phyloP scores from a whole-genome alignment of 1,140 invertebrate species.

The Globodera rostochiensis region DNA sequence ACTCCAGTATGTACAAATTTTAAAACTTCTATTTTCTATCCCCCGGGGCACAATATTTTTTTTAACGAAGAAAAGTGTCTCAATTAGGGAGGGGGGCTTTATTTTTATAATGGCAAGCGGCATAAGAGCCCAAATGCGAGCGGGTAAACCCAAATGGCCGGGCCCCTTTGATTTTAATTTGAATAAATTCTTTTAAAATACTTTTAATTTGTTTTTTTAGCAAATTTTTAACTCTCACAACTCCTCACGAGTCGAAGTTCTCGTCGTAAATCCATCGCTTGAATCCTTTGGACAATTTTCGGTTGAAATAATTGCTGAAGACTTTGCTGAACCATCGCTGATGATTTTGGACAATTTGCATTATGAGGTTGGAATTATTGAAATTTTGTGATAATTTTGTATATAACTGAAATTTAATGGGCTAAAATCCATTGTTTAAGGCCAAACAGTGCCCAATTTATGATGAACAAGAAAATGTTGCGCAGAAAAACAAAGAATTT shows the following conservation, averaged over 20 bases:
- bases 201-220: not conserved
- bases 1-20: no score
- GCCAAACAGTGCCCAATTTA: not conserved
- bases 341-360: not conserved
- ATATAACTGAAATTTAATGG: not conserved
- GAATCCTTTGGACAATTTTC: not conserved
- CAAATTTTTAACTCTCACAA: not conserved
- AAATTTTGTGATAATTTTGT: not conserved
- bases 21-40: no score
- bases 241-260: not conserved
- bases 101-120: no score
- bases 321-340: not conserved
- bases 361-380: not conserved
- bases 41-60: no score
- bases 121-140: no score
- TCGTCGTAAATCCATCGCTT: not conserved
- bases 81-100: no score
- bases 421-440: not conserved
- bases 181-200: not conserved
- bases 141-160: no score
- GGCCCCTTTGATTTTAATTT: no score
- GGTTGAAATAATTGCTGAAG: not conserved
- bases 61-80: no score
- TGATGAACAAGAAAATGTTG: no score
- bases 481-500: no score